Evolutionary conservation across 2,797 vertebrate species (phyloP), one percentile per base, ranked within the genome.

Genomic region (Cyprinodon diabolis): DNA sequence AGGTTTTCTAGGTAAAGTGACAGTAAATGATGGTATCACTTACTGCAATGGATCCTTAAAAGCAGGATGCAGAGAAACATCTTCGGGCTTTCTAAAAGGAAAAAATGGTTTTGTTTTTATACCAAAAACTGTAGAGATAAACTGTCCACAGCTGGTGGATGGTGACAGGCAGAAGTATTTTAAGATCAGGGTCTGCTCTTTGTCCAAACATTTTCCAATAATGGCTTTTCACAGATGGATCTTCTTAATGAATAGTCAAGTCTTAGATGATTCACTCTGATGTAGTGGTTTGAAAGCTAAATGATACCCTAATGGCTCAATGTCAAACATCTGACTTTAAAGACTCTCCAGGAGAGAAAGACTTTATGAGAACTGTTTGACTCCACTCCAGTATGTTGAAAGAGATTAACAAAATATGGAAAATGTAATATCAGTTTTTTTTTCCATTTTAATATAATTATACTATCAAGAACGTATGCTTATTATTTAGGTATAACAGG

Each of bases 41-140:
- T 65, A 65, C 40, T 45, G 62, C 37, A n/a, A 65, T 45, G 5
- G 62, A 45, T 65, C n/a, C 21, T 65, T 45, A 65, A 65, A 45
- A 45, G 21, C 40, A 65, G 11, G 45, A 45, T 45, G n/a, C 62
- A 45, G 11, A 65, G 12, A 45, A 45, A 65, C 19, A 65, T 45
- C 62, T 1, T 65, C 62, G 13, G 11, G 40, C 21, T 65, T 65
- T 45, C 40, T 23, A 65, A 63, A 21, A 6, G 11, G 40, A 45
- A 23, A 65, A 65, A 65, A 65, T 19, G 60, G 43, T 65, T 65
- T 65, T 6, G 62, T 40, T 65, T 21, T 65, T 23, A n/a, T 45
- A 21, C 40, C 21, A 21, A 62, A 5, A n/a, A 65, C 37, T 62
- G 60, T 43, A 6, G 60, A 43, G n/a, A 45, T 45, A 65, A 45